Evolutionary conservation across 1,140 invertebrate genomes (phyloP).

Genomic region (Phortica variegata): DNA sequence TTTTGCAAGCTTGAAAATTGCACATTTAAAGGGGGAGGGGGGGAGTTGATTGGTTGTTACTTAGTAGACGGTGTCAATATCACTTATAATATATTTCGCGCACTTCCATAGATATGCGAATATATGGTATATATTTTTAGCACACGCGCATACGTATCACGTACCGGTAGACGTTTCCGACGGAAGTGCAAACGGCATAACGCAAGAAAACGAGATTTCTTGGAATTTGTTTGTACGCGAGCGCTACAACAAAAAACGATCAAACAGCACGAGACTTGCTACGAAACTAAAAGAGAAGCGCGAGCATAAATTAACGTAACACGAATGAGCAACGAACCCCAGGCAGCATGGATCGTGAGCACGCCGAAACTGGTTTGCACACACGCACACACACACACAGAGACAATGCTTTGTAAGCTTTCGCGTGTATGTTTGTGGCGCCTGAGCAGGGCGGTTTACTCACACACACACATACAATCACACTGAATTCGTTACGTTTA

Average conservation of each 20-base stretch:
- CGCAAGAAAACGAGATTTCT: conserved; percentile 20
- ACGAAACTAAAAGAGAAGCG: conserved; percentile 50
- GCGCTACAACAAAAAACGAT: conserved; percentile 46
- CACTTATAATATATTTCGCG: too few relatives aligned
- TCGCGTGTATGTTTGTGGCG: conserved; percentile 32
- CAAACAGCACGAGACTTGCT: conserved; percentile 55
- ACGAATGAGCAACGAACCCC: conserved; percentile 20
- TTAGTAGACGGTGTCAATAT: too few relatives aligned
- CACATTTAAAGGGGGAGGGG: too few relatives aligned
- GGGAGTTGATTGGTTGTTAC: too few relatives aligned
- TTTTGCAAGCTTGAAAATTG: too few relatives aligned
- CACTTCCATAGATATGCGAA: too few relatives aligned
- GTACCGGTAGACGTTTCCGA: conserved; percentile 20
- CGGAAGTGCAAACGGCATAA: conserved; percentile 25
- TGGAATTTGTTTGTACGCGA: conserved; percentile 48
- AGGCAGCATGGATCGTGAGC: conserved; percentile 22
- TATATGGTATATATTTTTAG: too few relatives aligned
- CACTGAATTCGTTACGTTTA: background rate
- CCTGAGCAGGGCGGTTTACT: conserved; percentile 8
- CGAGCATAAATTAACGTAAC: conserved; percentile 55
- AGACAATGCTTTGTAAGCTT: too few relatives aligned
- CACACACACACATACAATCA: conserved; percentile 18
- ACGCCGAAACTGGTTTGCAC: conserved; percentile 40
- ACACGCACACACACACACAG: conserved; percentile 8
- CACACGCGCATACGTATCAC: too few relatives aligned